A percentile compares a stretch with the other conserved stretches of the same genome.
These are phyloP conservation scores for Arion vulgaris DNA, from an alignment of 1,140 invertebrate genomes.

Conservation along the genomic window DNA sequence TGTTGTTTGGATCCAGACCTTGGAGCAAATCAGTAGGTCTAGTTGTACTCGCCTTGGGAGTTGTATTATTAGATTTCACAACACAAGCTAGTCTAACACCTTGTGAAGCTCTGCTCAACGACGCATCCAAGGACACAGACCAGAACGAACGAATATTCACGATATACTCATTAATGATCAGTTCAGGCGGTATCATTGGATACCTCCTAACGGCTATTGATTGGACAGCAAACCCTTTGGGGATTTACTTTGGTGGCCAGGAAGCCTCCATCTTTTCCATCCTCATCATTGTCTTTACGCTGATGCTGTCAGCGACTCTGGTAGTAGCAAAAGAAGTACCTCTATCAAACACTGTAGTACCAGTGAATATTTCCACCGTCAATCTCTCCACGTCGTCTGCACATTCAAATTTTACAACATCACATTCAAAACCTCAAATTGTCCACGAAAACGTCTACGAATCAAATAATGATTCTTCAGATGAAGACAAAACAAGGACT, in stretches of 20 bases:
- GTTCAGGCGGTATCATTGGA: slow-evolving; percentile 74
- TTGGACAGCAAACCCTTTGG: slow-evolving; percentile 71
- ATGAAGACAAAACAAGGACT: background rate
- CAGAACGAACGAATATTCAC: slow-evolving; percentile 71
- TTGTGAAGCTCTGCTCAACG: slow-evolving; percentile 74
- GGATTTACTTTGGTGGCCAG: slow-evolving; percentile 65
- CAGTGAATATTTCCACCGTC: slow-evolving; percentile 13
- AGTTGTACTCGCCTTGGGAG: slow-evolving; percentile 67
- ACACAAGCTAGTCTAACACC: slow-evolving; percentile 74
- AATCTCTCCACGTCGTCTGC: slow-evolving; percentile 4
- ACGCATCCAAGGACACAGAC: slow-evolving; percentile 66
- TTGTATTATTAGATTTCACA: slow-evolving; percentile 74
- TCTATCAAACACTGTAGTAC: slow-evolving; percentile 7
- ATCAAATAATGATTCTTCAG: background rate
- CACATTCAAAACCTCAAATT: slow-evolving; percentile 1
- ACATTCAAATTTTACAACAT: background rate
- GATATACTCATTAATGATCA: slow-evolving; percentile 74
- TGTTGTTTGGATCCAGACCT: slow-evolving; percentile 49
- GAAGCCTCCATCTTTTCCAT: slow-evolving; percentile 68
- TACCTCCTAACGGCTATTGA: slow-evolving; percentile 75
- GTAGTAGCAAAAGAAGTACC: slow-evolving; percentile 62
- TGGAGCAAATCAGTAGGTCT: slow-evolving; percentile 55
- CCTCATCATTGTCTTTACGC: slow-evolving; percentile 65
- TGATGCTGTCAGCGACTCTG: slow-evolving; percentile 63
- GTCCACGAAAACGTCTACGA: slow-evolving; percentile 39